Conservation (phyloP, 92 coral and sea anemone genomes). For the Epizoanthus stellaris region DNA sequence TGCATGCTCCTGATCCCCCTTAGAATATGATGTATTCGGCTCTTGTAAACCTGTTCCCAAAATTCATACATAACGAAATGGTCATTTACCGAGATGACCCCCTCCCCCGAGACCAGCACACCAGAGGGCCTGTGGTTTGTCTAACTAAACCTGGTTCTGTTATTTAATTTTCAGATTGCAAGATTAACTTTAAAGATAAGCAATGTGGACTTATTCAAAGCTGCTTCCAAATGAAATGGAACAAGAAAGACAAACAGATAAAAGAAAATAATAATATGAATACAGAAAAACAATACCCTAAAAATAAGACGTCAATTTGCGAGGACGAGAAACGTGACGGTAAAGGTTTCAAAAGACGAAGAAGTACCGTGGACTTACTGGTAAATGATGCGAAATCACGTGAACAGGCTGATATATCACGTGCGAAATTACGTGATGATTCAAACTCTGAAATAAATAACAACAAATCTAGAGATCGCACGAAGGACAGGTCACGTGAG, state of each 20-base stretch:
- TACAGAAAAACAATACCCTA: background rate
- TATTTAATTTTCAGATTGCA: background rate
- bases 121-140: too few relatives aligned
- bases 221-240: background rate
- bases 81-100: too few relatives aligned
- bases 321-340: background rate
- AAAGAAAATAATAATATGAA: background rate
- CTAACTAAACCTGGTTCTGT: background rate
- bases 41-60: too few relatives aligned
- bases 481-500: background rate
- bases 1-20: too few relatives aligned
- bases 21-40: too few relatives aligned
- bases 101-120: too few relatives aligned
- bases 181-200: slow-evolving; percentile 2
- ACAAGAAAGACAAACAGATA: slow-evolving; percentile 16
- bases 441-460: background rate
- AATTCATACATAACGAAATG: too few relatives aligned
- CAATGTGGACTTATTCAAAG: background rate
- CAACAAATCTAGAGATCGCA: background rate
- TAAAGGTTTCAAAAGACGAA: background rate
- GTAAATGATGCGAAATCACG: background rate
- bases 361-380: background rate
- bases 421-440: background rate
- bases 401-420: background rate
- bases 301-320: background rate